phyloP scores from a whole-genome alignment of 2,888 invertebrate genomes.

The Drosophila meridiana region DNA sequence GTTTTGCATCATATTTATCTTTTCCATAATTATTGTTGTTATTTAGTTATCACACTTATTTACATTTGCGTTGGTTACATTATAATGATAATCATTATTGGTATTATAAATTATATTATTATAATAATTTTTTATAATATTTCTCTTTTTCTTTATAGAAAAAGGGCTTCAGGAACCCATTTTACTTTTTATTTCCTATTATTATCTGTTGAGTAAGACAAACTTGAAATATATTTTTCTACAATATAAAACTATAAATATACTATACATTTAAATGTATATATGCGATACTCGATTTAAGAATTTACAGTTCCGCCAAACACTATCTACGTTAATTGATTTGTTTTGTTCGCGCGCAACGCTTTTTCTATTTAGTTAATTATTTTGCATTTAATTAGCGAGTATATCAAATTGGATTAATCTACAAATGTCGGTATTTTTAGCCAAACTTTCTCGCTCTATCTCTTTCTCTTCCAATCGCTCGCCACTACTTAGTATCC shows the following conservation, averaged over 20 bases:
- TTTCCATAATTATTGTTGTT: background rate
- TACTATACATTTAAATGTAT: background rate
- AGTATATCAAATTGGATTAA: constrained; percentile 16
- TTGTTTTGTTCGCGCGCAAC: background rate
- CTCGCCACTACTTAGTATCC: background rate
- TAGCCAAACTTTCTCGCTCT: background rate
- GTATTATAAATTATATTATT: background rate
- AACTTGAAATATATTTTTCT: background rate
- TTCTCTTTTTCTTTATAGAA: background rate
- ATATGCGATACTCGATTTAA: background rate
- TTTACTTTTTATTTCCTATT: too few species aligned
- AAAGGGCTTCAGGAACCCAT: too few species aligned
- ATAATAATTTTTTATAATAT: background rate
- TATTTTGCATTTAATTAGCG: constrained; percentile 35
- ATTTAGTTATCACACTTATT: background rate
- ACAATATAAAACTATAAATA: background rate
- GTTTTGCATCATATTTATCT: background rate
- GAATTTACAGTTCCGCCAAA: background rate
- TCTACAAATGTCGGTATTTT: background rate
- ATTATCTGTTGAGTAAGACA: too few species aligned
- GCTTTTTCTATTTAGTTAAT: constrained; percentile 33
- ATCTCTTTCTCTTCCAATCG: background rate
- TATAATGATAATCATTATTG: background rate
- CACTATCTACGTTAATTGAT: constrained; percentile 2
- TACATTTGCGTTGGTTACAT: background rate